A percentile compares a stretch with the other conserved stretches of the same genome.
Evolutionary conservation across 2,888 invertebrate species (phyloP).

Genomic region (Gisinianus flammeolus): DNA sequence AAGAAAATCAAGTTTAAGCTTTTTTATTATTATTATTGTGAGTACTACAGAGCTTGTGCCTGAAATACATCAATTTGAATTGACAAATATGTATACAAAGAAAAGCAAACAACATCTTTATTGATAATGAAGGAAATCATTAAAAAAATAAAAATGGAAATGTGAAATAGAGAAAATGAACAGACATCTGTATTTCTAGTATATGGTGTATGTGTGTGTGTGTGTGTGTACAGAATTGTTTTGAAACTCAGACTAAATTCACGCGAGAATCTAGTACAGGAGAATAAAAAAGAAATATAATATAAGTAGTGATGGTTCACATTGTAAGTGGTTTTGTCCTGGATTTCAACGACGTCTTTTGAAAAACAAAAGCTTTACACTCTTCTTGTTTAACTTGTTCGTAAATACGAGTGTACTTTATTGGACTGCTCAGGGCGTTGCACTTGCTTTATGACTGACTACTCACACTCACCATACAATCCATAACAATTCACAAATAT

Average conservation of each 20-base stretch:
- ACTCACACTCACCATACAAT: background rate
- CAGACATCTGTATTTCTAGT: too few species aligned
- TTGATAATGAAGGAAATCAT: background rate
- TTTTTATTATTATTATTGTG: background rate
- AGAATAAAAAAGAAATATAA: slow-evolving; percentile 27
- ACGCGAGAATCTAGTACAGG: slow-evolving; percentile 25
- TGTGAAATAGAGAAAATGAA: background rate
- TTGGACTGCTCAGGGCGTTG: background rate
- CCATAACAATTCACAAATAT: background rate
- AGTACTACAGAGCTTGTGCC: background rate
- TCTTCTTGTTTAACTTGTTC: slow-evolving; percentile 3
- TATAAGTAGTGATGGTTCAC: background rate
- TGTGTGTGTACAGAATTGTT: too few species aligned
- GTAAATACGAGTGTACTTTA: background rate
- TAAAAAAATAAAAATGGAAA: background rate
- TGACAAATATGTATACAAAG: background rate
- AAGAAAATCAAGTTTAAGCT: too few species aligned
- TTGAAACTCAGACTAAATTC: slow-evolving; percentile 9
- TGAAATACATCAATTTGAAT: background rate
- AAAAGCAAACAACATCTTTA: background rate
- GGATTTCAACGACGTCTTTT: slow-evolving; percentile 30
- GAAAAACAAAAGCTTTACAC: slow-evolving; percentile 25
- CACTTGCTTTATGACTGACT: background rate
- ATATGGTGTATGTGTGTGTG: too few species aligned
- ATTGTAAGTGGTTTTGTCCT: slow-evolving; percentile 32